A percentile compares a stretch with the other conserved stretches of the same genome.
Evolutionary conservation across 2,113 vertebrate genomes (phyloP).

Genomic region (Rostratula benghalensis): DNA sequence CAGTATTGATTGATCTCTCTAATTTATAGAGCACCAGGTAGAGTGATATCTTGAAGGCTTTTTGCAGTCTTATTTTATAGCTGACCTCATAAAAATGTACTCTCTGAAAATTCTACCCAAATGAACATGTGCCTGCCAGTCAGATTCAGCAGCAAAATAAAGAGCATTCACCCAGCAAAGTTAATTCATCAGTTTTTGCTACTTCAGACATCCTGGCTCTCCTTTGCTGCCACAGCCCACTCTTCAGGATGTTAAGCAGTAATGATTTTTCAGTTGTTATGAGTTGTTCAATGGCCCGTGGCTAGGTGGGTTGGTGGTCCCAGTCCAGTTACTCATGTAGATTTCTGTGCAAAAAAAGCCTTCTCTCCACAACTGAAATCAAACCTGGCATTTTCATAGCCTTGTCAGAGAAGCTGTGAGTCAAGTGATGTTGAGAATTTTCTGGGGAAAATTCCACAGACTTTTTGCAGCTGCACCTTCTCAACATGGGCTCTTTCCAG

Average conservation of each 20-base stretch:
- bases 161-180: constrained; percentile 29
- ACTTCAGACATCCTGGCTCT: background rate
- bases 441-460: background rate
- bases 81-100: constrained; percentile 26
- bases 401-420: background rate
- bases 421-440: background rate
- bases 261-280: background rate
- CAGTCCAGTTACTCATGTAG: background rate
- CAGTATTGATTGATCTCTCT: background rate
- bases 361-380: background rate
- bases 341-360: background rate
- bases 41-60: background rate
- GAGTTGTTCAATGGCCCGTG: background rate
- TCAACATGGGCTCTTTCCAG: background rate
- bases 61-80: constrained; percentile 8
- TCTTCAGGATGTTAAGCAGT: background rate
- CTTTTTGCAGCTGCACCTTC: background rate
- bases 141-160: constrained; percentile 2
- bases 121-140: background rate
- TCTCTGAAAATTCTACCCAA: background rate
- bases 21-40: background rate
- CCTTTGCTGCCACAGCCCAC: constrained; percentile 3
- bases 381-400: background rate
- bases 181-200: constrained; percentile 31
- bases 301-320: background rate